Percentiles rank a stretch among this genome's conserved stretches.
phyloP scores from a whole-genome alignment of 2,113 vertebrate species.

The Pseudorectes ferrugineus region DNA sequence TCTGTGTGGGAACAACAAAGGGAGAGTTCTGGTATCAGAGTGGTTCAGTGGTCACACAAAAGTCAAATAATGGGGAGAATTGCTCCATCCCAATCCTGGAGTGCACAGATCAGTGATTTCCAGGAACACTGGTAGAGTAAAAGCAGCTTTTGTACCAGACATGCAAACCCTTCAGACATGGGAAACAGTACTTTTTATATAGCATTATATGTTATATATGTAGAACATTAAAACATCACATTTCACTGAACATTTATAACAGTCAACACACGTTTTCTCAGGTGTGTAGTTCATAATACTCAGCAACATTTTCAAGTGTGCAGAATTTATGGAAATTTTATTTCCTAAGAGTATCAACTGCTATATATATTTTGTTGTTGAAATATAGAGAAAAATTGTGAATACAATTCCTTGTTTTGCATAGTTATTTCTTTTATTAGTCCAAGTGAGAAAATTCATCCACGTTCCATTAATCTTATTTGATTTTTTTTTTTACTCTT shows the following conservation, averaged over 20 bases:
- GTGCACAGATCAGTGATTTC: not conserved
- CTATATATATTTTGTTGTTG: not conserved
- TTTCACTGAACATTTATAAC: not conserved
- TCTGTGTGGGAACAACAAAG: not conserved
- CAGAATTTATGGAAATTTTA: not conserved
- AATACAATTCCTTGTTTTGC: not conserved
- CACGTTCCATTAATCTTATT: constrained; percentile 15
- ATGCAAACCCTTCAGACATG: not conserved
- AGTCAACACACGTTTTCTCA: not conserved
- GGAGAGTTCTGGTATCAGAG: not conserved
- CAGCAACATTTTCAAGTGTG: not conserved
- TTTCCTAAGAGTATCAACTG: not conserved
- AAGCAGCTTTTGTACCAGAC: not conserved
- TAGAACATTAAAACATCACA: not conserved
- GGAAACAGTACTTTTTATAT: not conserved
- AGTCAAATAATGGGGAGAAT: not conserved
- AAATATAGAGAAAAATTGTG: not conserved
- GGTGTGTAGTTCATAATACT: not conserved
- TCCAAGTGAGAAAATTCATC: constrained; percentile 3
- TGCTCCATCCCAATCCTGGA: not conserved
- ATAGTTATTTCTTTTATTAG: constrained; percentile 5
- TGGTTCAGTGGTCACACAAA: not conserved
- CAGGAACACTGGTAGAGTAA: not conserved
- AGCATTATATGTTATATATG: not conserved
- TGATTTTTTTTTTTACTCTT: not conserved